Evolutionary conservation across 2,797 vertebrate genomes (phyloP).

Genomic region (Chelon labrosus): DNA sequence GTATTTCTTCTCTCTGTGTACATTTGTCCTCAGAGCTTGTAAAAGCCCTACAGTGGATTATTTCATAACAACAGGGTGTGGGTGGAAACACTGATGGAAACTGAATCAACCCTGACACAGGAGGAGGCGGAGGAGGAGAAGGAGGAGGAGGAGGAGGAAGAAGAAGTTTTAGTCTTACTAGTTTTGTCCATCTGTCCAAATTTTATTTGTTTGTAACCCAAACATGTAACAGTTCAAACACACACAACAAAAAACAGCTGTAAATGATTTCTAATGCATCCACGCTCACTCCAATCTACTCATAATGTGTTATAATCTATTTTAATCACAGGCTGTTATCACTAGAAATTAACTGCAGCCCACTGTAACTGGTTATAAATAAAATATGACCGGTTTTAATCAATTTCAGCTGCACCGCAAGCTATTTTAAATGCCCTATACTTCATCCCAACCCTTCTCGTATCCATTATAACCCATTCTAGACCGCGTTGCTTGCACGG

Average conservation of each 20-base stretch:
- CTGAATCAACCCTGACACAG: constrained; percentile 54
- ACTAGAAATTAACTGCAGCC: background rate
- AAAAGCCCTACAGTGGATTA: constrained; percentile 49
- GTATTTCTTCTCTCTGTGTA: constrained; percentile 25
- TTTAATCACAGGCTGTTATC: background rate
- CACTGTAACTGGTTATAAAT: background rate
- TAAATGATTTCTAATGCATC: background rate
- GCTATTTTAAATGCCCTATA: background rate
- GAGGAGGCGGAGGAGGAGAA: constrained; percentile 27
- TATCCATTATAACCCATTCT: too few relatives aligned
- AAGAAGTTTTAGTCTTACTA: constrained; percentile 7
- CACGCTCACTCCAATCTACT: background rate
- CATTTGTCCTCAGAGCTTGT: constrained; percentile 41
- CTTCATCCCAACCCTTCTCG: background rate
- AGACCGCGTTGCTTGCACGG: too few relatives aligned
- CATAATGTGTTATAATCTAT: background rate
- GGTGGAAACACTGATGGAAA: constrained; percentile 54
- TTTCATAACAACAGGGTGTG: constrained; percentile 61
- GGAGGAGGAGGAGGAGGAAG: constrained; percentile 17
- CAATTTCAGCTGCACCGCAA: background rate
- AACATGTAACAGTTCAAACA: constrained; percentile 4
- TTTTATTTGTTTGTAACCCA: background rate
- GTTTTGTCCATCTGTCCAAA: constrained; percentile 11
- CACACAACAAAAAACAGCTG: background rate
- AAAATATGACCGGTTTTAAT: background rate